phyloP scores from a whole-genome alignment of 2,888 invertebrate species.

The Chloroclysta siterata region DNA sequence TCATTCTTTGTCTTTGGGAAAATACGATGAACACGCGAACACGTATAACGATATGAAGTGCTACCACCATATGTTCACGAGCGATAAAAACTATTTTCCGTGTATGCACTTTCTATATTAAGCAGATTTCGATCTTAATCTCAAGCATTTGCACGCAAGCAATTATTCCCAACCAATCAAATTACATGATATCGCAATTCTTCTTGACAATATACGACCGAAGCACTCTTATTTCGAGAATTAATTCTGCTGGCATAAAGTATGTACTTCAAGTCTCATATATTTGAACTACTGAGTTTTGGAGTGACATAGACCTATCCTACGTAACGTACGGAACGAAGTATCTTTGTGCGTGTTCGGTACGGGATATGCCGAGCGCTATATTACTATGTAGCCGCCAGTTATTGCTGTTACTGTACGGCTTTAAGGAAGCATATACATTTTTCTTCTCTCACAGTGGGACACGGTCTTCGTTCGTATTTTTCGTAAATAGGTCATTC shows the following conservation, averaged over 20 bases:
- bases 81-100: no score
- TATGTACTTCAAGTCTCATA: neutral
- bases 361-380: constrained; percentile 27
- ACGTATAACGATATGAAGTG: no score
- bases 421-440: constrained; percentile 31
- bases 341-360: constrained; percentile 21
- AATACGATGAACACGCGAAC: no score
- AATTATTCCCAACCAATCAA: no score
- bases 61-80: neutral
- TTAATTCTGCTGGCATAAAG: neutral
- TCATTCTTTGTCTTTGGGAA: no score
- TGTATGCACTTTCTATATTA: no score
- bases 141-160: no score
- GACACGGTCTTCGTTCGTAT: constrained; percentile 31
- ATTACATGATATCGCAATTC: no score
- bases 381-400: constrained; percentile 29
- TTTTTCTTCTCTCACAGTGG: constrained; percentile 32
- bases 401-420: constrained; percentile 36
- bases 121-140: no score
- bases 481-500: constrained; percentile 42
- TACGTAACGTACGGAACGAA: neutral
- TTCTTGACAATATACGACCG: no score
- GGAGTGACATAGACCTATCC: constrained; percentile 1
- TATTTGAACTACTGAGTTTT: neutral
- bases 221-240: neutral